Base-by-base conservation (phyloP, 37 sponge, comb jelly and placozoan genomes). In the Ephydatia muelleri region DNA sequence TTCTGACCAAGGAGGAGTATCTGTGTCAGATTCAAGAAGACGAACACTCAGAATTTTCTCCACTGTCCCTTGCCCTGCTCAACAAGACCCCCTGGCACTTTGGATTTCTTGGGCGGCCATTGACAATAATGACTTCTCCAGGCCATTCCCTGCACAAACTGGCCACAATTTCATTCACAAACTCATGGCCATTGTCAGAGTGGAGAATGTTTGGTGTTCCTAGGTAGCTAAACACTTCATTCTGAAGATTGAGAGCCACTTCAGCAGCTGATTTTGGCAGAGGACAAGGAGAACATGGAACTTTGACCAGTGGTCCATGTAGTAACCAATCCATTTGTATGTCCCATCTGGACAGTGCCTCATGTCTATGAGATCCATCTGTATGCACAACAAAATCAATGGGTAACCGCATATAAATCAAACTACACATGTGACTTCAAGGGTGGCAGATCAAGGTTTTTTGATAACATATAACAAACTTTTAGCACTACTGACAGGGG, bases 311-410 rank as follows among this genome's bases (percentile, higher is more conserved):
- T 89, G 89, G 69, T 89, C 89, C 84, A 89, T 89, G 82, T 76
- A 89, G 48, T 83, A 84, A n/a, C 84, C 89, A 47, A 84, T 84
- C 84, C 89, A 89, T 32, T 84, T 33, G 76, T 84, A 89, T 27
- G 67, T 32, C 3, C 80, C 84, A 49, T 89, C 89, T 26, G 89
- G 89, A 4, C 76, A 26, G 38, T 83, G 83, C 26, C 84, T 2
- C 89, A 89, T 87, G 48, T 89, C 89, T 40, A 89, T 89, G 36
- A 79, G 80, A 66, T 89, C 89, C 83, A 89, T 77, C 88, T 88
- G 47, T 43, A 43, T 8, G 47, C 47, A 43, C 47, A 43, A 43
- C 47, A 43, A 43, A 43, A 43, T 43, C 47, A 43, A 43, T 43
- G 47, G 47, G 8, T 43, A 43, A 11, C 47, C 47, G 8, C 47